Percentiles rank a stretch among this genome's conserved stretches.
phyloP scores from a whole-genome alignment of 2,113 vertebrate species.

The Tachycineta bicolor region DNA sequence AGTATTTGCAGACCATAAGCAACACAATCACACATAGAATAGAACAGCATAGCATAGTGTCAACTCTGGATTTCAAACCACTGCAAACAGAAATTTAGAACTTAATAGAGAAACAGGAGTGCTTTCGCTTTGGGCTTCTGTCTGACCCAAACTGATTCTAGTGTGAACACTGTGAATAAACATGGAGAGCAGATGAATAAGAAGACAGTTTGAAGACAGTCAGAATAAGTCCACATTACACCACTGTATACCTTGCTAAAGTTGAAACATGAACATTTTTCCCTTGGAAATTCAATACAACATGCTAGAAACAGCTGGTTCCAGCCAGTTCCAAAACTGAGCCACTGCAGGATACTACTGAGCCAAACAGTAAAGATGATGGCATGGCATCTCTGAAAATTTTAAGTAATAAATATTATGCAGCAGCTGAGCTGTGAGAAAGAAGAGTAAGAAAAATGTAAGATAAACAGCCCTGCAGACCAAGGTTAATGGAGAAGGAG shows the following conservation, averaged over 20 bases:
- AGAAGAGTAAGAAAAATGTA: not conserved
- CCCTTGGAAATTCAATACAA: not conserved
- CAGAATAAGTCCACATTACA: not conserved
- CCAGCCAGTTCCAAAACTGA: not conserved
- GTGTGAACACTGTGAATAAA: not conserved
- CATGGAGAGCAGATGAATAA: not conserved
- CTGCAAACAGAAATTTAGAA: not conserved
- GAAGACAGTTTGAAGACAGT: not conserved
- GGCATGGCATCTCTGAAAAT: not conserved
- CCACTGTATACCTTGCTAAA: not conserved
- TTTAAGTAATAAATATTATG: fast-evolving
- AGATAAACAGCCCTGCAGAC: not conserved
- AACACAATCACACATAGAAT: not conserved
- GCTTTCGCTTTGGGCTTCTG: not conserved
- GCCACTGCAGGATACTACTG: fast-evolving
- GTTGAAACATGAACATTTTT: not conserved
- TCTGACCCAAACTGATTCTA: not conserved
- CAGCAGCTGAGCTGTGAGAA: not conserved
- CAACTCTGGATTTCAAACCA: not conserved
- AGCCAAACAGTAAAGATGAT: not conserved
- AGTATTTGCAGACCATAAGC: not conserved
- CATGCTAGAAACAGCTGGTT: not conserved
- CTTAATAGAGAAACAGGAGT: not conserved
- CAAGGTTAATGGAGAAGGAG: not conserved
- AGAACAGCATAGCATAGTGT: not conserved